phyloP scores from a whole-genome alignment of 2,888 invertebrate species.

The Stenotaenia linearis region DNA sequence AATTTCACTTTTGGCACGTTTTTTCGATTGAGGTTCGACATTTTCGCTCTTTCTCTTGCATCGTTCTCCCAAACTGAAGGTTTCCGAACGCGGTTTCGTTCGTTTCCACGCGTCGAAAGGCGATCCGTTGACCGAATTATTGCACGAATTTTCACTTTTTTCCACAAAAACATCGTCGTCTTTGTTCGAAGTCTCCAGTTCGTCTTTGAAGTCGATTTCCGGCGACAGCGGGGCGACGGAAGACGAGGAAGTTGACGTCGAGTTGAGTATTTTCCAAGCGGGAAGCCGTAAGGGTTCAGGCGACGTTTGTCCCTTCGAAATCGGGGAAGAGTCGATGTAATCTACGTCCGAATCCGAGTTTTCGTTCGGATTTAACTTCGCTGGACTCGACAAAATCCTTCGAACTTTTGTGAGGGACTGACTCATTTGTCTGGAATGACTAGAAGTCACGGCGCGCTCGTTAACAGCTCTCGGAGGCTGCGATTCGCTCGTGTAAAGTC shows the following conservation, averaged over 20 bases:
- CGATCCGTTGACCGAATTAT: background rate
- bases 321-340: background rate
- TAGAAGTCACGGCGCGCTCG: too few relatives aligned
- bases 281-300: background rate
- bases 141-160: background rate
- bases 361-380: background rate
- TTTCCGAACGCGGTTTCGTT: background rate
- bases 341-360: background rate
- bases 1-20: background rate
- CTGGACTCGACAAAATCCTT: background rate
- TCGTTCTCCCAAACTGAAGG: background rate
- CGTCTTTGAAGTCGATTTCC: background rate
- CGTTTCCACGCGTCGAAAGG: background rate
- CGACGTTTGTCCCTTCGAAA: background rate
- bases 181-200: background rate
- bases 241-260: background rate
- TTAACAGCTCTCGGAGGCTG: background rate
- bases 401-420: too few relatives aligned
- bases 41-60: background rate
- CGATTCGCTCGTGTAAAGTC: background rate
- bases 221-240: background rate
- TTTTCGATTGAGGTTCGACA: background rate
- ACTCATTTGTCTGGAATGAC: too few relatives aligned
- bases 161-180: background rate
- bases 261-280: background rate